These are phyloP conservation scores for Gymnogyps californianus DNA, from an alignment of 2,113 vertebrate species.

Conservation along the genomic window DNA sequence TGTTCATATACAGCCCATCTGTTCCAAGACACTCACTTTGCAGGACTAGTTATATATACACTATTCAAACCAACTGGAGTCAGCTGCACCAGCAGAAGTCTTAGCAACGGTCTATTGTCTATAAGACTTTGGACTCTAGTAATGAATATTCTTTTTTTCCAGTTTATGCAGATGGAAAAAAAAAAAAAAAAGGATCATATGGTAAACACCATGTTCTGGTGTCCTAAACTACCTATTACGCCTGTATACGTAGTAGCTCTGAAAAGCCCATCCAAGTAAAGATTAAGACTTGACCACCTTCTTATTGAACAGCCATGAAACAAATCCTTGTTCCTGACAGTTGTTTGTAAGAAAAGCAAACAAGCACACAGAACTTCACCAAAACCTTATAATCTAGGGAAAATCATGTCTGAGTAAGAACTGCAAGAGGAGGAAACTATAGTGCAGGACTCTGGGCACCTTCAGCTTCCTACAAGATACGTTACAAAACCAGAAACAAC, in stretches of 20 bases:
- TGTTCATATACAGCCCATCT: neutral
- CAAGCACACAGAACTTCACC: neutral
- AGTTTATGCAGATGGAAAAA: neutral
- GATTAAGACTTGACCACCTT: neutral
- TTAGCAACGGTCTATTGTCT: neutral
- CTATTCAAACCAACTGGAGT: neutral
- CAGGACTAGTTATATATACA: neutral
- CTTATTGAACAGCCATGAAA: neutral
- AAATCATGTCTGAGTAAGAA: neutral
- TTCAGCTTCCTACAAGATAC: neutral
- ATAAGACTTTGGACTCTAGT: neutral
- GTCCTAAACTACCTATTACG: neutral
- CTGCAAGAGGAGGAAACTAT: neutral
- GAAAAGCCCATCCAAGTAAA: neutral
- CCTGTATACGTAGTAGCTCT: neutral
- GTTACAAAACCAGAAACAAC: neutral
- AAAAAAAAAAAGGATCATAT: neutral
- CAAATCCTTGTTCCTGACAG: neutral
- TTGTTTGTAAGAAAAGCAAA: neutral
- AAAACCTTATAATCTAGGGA: neutral
- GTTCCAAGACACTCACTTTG: neutral
- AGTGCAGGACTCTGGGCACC: neutral
- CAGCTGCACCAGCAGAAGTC: neutral
- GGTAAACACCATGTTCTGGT: neutral
- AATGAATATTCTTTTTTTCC: neutral